A percentile compares a stretch with the other conserved stretches of the same genome.
Evolutionary conservation across 2,888 invertebrate genomes (phyloP).

Genomic region (Ischnus inquisitorius): DNA sequence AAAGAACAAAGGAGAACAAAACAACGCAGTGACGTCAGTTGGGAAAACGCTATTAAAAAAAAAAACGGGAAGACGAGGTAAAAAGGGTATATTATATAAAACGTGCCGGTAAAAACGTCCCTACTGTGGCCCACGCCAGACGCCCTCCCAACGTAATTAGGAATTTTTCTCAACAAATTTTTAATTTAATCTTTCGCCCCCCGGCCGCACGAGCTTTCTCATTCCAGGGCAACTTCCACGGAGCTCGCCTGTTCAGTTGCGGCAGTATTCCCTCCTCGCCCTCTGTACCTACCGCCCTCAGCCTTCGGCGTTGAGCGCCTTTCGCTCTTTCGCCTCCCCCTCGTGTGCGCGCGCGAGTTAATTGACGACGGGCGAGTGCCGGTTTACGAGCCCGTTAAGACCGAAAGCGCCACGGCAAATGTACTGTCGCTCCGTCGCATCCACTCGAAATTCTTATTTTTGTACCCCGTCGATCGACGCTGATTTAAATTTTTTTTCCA

Average conservation of each 20-base stretch:
- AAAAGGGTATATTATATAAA: conserved; percentile 38
- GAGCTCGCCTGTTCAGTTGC: neutral
- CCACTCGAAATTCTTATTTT: conserved; percentile 36
- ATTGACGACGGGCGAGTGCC: conserved; percentile 75
- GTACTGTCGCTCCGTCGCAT: conserved; percentile 67
- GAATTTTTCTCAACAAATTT: conserved; percentile 80
- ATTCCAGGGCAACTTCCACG: conserved; percentile 21
- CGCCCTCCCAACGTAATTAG: conserved; percentile 74
- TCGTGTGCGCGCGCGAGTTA: conserved; percentile 70
- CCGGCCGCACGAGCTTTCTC: conserved; percentile 21
- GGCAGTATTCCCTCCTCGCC: conserved; percentile 46
- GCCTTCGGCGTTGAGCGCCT: conserved; percentile 60
- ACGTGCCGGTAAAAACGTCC: conserved; percentile 22
- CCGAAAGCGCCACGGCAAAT: conserved; percentile 72
- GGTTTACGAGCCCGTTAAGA: conserved; percentile 74
- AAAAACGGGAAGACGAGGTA: conserved; percentile 68
- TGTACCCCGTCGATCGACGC: conserved; percentile 12
- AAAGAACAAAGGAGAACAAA: conserved; percentile 67
- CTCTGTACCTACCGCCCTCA: conserved; percentile 57
- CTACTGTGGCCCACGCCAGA: neutral
- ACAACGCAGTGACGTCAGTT: neutral
- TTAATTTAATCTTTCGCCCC: conserved; percentile 73
- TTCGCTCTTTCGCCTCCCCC: conserved; percentile 62
- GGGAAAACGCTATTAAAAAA: conserved; percentile 12
- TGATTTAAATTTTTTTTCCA: conserved; percentile 46